Evolutionary conservation across 2,797 vertebrate genomes (phyloP), one percentile per base, ranked within the genome.

Genomic region (Takifugu ocellatus): DNA sequence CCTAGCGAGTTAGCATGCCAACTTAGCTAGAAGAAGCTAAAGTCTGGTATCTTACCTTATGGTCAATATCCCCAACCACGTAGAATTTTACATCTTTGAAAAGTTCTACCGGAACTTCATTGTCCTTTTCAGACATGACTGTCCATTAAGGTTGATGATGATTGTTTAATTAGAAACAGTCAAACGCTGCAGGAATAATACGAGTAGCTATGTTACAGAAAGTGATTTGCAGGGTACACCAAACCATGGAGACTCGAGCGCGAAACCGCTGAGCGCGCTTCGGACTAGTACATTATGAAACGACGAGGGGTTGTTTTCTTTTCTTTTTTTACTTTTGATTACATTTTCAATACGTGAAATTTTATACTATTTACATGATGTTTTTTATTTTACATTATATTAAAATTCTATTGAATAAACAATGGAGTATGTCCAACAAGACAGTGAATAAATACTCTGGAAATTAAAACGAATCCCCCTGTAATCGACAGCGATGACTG

Each of bases 61-160:
- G 93, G 70, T 98, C 96, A 85, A 98, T 92, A 87, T 98, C 96
- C 75, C 96, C 96, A 65, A 98, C 96, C 69, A 93, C 91, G 88
- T 97, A 98, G 86, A 95, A 98, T 89, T 98, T 98, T 75, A 98
- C 95, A 73, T 98, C 95, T 89, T 94, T 94, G 72, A 98, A 98
- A 83, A 98, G 93, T 61, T 94, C 94, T 14, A 93, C 92, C 11
- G 93, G 92, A 61, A 93, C 93, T 82, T 89, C 89, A 45, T 86
- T 84, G 53, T 92, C 92, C 75, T 91, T 91, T 49, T 93, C 93
- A 73, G 90, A 84, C 92, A 93, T 93, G 74, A 56, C 71, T 84
- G 66, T 70, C 67, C 69, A 81, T 74, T 50, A 66, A 78, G 17
- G 33, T 57, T 33, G 31, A 33, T 33, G 8, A 33, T 9, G 31